These are phyloP conservation scores for Adelphocoris suturalis DNA, from an alignment of 2,888 invertebrate species.

Conservation along the genomic window DNA sequence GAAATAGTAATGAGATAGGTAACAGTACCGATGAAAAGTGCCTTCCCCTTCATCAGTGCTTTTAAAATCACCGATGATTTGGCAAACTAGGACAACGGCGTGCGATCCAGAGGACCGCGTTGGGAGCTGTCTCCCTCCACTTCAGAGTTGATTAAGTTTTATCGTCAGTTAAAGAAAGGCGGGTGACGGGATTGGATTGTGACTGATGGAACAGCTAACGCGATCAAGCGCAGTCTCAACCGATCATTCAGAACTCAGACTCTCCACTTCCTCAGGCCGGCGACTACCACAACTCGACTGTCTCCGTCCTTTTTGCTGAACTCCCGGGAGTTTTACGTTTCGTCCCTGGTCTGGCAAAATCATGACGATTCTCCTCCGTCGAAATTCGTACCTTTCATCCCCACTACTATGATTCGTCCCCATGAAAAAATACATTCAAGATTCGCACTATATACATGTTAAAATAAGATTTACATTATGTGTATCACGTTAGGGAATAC, in stretches of 20 bases:
- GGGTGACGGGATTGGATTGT: slow-evolving; percentile 68
- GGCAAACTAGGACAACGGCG: slow-evolving; percentile 30
- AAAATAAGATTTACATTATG: no score
- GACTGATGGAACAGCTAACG: slow-evolving; percentile 70
- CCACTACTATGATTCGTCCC: no score
- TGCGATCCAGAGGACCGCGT: neutral
- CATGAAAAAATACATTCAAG: no score
- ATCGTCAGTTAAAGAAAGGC: slow-evolving; percentile 69
- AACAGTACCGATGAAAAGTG: no score
- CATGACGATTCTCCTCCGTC: no score
- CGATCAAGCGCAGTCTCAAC: slow-evolving; percentile 52
- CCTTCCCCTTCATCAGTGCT: no score
- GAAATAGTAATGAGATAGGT: no score
- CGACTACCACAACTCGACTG: slow-evolving; percentile 22
- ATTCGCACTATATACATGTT: no score
- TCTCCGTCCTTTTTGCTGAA: neutral
- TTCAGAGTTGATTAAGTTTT: slow-evolving; percentile 68
- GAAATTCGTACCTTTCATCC: no score
- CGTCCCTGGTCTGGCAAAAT: no score
- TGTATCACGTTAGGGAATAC: no score
- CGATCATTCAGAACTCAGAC: slow-evolving; percentile 28
- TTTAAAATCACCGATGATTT: neutral
- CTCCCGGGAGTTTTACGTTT: no score
- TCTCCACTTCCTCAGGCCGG: slow-evolving; percentile 20
- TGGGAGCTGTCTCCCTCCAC: slow-evolving; percentile 59